Base-by-base conservation (phyloP, 92 coral and sea anemone genomes). In the Umimayanthus chanpuru region DNA sequence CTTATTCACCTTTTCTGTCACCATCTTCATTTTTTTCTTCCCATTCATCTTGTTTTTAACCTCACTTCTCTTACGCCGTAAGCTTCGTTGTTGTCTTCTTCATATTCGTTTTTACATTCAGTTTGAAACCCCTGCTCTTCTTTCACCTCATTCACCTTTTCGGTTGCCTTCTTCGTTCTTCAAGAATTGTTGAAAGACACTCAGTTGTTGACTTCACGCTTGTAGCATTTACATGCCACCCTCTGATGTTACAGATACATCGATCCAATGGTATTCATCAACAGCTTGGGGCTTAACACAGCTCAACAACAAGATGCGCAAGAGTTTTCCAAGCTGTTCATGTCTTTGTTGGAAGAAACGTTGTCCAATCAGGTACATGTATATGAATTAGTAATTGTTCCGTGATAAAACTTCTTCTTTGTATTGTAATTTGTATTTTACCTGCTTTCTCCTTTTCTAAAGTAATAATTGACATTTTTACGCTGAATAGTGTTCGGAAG, bases 301-400 rank as follows among this genome's bases (percentile, higher is more conserved):
- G 98, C 95, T 36, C 97, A 94, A 50, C 99, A 97, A 76, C 99
- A 97, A 96, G 99, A 97, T 87, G 99, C 99, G 12, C 99, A 97
- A 89, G 99, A 97, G 81, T 97, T 97, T 82, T 94, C 97, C 25
- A 97, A 97, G 55, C 95, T 97, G 36, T 97, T 97, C 61, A 95
- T 96, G 92, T 95, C 98, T 21, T 79, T 97, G 55, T 90, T 97
- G 77, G 99, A 97, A 74, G 98, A 97, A 81, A 97, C 98, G 2
- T 89, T 97, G 10, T 95, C 99, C 29, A 91, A 94, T 53, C 99
- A 97, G 92, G 99, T 97, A 91, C 23, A 39, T 21, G 0, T 36
- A 44, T 26, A 64, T 86, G 49, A 8, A 18, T 2, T 53, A 2
- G 6, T 2, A 53, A 53, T 53, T 11, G 58, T 12, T 53, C 58